phyloP scores from a whole-genome alignment of 2,888 invertebrate genomes.

The Malachius bipustulatus region DNA sequence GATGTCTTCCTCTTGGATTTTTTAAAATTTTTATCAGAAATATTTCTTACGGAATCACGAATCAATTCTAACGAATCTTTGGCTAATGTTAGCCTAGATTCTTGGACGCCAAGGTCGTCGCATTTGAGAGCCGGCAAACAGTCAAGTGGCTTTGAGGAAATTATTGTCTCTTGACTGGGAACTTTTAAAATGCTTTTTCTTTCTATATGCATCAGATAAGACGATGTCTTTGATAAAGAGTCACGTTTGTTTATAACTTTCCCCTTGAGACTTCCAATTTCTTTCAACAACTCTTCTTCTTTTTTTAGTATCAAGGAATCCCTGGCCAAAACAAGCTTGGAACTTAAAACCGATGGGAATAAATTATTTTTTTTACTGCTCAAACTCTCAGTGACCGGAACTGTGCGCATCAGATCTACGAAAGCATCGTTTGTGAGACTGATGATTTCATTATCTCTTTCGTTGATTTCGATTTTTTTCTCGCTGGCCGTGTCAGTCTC shows the following conservation, averaged over 20 bases:
- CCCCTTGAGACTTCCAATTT: no score
- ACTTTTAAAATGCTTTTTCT: no score
- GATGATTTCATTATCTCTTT: background rate
- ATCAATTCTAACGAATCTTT: slow-evolving; percentile 21
- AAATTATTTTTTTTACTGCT: no score
- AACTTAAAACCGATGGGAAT: background rate
- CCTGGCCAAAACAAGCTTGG: background rate
- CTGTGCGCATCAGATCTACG: background rate
- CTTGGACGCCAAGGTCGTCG: no score
- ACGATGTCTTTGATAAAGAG: no score
- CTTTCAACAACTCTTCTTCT: background rate
- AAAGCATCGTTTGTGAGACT: background rate
- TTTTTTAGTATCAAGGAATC: slow-evolving; percentile 3
- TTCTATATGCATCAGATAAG: no score
- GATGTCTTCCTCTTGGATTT: no score
- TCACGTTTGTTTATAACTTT: no score
- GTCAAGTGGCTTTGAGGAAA: no score
- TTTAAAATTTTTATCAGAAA: slow-evolving; percentile 8
- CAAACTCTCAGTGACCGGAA: background rate
- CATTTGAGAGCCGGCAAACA: no score
- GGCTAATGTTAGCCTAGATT: slow-evolving; percentile 18
- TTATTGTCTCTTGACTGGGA: no score
- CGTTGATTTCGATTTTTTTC: background rate
- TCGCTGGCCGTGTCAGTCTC: background rate
- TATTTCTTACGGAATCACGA: slow-evolving; percentile 16